Evolutionary conservation across 1,140 invertebrate species (phyloP).

Genomic region (Sarcophaga peregrina): DNA sequence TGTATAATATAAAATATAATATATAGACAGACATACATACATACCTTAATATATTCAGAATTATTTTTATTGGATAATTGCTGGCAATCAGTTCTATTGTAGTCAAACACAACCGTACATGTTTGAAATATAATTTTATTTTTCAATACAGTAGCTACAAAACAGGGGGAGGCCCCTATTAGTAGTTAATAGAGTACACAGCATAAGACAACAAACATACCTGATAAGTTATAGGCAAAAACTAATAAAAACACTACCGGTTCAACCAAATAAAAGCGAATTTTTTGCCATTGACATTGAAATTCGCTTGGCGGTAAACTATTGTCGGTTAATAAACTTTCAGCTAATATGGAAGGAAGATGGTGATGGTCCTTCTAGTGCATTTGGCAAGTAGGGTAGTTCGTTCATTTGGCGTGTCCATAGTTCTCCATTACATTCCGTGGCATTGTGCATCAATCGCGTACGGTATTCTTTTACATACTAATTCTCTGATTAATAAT

Average conservation of each 20-base stretch:
- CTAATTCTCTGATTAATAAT: background rate
- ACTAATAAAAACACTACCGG: constrained; percentile 58
- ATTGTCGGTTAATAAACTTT: background rate
- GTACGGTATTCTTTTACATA: background rate
- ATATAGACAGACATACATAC: background rate
- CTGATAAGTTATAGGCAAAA: constrained; percentile 63
- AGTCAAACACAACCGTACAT: constrained; percentile 66
- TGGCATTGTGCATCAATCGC: background rate
- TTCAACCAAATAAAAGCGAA: constrained; percentile 53
- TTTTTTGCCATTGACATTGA: constrained; percentile 6
- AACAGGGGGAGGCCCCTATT: background rate
- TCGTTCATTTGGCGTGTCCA: background rate
- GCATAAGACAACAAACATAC: constrained; percentile 48
- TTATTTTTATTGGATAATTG: constrained; percentile 68
- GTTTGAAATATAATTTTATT: constrained; percentile 70
- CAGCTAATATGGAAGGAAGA: background rate
- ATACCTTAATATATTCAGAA: constrained; percentile 66
- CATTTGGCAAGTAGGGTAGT: background rate
- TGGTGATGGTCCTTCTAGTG: background rate
- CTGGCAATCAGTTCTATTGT: constrained; percentile 67
- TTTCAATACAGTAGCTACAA: constrained; percentile 68
- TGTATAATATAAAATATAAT: constrained; percentile 24
- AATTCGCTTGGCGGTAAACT: background rate
- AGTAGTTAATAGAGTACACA: background rate
- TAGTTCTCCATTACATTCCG: background rate